Evolutionary conservation across 2,888 invertebrate genomes (phyloP).

Genomic region (Lysandra bellargus): DNA sequence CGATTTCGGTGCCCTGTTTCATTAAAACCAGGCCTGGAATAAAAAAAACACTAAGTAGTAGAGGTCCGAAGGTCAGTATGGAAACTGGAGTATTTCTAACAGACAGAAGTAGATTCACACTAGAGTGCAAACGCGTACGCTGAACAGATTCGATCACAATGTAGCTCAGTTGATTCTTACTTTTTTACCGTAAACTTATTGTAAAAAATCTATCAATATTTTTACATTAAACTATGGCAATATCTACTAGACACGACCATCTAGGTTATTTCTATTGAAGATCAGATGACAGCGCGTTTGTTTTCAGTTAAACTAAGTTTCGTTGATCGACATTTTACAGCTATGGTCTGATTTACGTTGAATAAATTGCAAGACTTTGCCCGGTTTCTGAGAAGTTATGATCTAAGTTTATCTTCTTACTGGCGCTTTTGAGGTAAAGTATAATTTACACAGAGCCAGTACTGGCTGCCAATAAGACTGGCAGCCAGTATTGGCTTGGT

Average conservation of each 20-base stretch:
- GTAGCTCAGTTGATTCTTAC: conserved; percentile 77
- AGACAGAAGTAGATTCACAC: conserved; percentile 35
- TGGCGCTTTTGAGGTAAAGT: not conserved
- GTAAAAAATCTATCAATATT: conserved; percentile 59
- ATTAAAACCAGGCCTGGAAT: not conserved
- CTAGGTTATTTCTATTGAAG: conserved; percentile 42
- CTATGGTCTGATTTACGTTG: conserved; percentile 16
- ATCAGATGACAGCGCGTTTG: not conserved
- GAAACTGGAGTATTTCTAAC: conserved; percentile 30
- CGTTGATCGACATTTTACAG: conserved; percentile 26
- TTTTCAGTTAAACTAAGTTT: conserved; percentile 26
- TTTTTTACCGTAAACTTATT: conserved; percentile 69
- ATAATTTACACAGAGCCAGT: too few species aligned
- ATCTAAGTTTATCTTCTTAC: not conserved
- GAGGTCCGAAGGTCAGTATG: conserved; percentile 6
- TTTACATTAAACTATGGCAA: conserved; percentile 65
- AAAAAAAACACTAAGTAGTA: not conserved
- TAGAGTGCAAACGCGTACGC: conserved; percentile 31
- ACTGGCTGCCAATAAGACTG: too few species aligned
- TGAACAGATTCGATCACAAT: conserved; percentile 73
- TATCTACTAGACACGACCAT: conserved; percentile 41
- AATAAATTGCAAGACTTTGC: not conserved
- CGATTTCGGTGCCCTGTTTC: not conserved
- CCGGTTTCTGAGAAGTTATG: not conserved
- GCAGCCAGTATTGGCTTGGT: too few species aligned